phyloP scores from a whole-genome alignment of 2,797 vertebrate genomes.

The Myioborus miniatus region DNA sequence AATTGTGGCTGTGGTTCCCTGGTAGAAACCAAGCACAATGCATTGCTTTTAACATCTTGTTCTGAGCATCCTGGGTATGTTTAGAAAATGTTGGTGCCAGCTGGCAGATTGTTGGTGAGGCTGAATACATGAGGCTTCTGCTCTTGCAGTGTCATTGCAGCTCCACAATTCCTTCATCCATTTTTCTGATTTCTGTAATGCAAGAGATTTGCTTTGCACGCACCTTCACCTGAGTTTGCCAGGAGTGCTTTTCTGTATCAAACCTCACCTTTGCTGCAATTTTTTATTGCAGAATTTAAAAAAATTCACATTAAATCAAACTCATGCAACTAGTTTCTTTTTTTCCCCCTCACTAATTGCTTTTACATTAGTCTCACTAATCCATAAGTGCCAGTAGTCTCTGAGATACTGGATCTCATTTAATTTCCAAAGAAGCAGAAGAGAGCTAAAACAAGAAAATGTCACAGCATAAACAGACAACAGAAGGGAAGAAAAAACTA shows the following conservation, averaged over 20 bases:
- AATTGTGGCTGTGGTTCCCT: conserved; percentile 27
- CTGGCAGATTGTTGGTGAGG: conserved; percentile 32
- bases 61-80: conserved; percentile 40
- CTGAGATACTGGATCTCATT: conserved; percentile 52
- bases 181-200: background rate
- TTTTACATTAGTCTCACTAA: conserved; percentile 35
- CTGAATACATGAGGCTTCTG: background rate
- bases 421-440: conserved; percentile 67
- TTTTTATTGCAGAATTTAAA: background rate
- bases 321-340: background rate
- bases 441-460: conserved; percentile 71
- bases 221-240: background rate
- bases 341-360: conserved; percentile 11
- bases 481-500: conserved; percentile 62
- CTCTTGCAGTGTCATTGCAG: background rate
- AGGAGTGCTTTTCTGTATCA: background rate
- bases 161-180: background rate
- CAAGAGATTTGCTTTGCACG: background rate
- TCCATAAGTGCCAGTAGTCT: conserved; percentile 63
- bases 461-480: conserved; percentile 68
- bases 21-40: background rate
- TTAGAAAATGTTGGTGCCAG: conserved; percentile 45
- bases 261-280: background rate
- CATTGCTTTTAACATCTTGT: conserved; percentile 14
- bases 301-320: background rate